Evolutionary conservation across 2,113 vertebrate genomes (phyloP).

Genomic region (Mugil cephalus): DNA sequence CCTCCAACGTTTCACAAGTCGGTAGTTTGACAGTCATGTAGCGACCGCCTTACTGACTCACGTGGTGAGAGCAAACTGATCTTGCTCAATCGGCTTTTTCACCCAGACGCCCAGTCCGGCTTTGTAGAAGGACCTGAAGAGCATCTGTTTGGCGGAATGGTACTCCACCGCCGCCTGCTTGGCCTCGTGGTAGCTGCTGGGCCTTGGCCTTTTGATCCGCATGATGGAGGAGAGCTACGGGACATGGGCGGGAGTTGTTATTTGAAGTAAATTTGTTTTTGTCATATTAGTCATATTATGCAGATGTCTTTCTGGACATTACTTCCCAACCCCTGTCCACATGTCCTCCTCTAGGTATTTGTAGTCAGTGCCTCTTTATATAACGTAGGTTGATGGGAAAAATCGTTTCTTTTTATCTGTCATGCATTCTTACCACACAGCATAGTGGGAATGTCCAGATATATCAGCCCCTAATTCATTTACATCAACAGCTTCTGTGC

Average conservation of each 20-base stretch:
- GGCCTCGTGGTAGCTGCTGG: slow-evolving; percentile 90
- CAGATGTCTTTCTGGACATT: no score
- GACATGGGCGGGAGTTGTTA: not conserved
- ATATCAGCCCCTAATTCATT: no score
- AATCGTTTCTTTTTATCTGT: no score
- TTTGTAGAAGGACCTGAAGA: slow-evolving; percentile 93
- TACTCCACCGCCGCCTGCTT: slow-evolving; percentile 92
- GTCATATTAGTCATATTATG: not conserved
- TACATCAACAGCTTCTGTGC: no score
- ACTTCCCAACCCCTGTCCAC: no score
- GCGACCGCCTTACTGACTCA: slow-evolving; percentile 65
- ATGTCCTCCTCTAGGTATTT: no score
- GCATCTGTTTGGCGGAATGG: slow-evolving; percentile 89
- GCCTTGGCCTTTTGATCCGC: slow-evolving; percentile 85
- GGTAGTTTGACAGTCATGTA: not conserved
- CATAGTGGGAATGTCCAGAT: no score
- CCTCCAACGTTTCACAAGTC: not conserved
- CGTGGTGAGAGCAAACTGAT: slow-evolving; percentile 90
- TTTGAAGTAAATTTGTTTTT: not conserved
- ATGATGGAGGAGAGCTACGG: slow-evolving; percentile 85
- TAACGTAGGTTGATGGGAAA: no score
- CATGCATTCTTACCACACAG: no score
- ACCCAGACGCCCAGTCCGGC: slow-evolving; percentile 95
- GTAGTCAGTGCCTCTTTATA: no score
- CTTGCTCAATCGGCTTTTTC: slow-evolving; percentile 95